These are phyloP conservation scores for Diploscapter pachys DNA, from an alignment of 1,140 invertebrate species.

Conservation along the genomic window DNA sequence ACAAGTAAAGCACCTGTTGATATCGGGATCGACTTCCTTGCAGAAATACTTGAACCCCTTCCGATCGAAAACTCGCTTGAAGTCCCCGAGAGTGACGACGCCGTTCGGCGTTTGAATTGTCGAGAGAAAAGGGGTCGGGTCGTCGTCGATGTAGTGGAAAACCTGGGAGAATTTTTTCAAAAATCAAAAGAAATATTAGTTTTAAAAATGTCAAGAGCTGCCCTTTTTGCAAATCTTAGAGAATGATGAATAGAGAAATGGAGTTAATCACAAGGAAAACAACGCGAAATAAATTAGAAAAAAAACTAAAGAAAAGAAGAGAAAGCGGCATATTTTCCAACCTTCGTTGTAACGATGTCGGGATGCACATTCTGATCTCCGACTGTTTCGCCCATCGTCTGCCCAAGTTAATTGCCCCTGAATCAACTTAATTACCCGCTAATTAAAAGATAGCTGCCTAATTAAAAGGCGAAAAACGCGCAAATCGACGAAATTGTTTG, in stretches of 20 bases:
- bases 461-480: no score
- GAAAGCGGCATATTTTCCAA: no score
- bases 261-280: no score
- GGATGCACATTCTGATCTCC: no score
- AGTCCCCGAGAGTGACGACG: slow-evolving; percentile 30
- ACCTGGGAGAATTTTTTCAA: slow-evolving; percentile 18
- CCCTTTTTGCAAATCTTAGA: not conserved
- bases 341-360: no score
- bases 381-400: no score
- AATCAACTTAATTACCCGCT: no score
- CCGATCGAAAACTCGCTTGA: slow-evolving; percentile 29
- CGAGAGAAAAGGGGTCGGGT: slow-evolving; percentile 26
- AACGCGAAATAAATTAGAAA: no score
- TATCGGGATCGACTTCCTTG: slow-evolving; percentile 34
- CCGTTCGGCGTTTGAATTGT: slow-evolving; percentile 16
- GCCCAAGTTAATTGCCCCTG: no score
- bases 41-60: slow-evolving; percentile 35
- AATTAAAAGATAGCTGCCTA: no score
- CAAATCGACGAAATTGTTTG: no score
- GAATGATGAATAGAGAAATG: not conserved
- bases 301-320: no score
- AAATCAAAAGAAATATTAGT: not conserved
- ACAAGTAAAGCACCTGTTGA: slow-evolving; percentile 10
- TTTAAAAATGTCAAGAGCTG: not conserved
- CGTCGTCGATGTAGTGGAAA: slow-evolving; percentile 38